Evolutionary conservation across 2,888 invertebrate species (phyloP), one percentile per base, ranked within the genome.

Genomic region (Phortica okadai): DNA sequence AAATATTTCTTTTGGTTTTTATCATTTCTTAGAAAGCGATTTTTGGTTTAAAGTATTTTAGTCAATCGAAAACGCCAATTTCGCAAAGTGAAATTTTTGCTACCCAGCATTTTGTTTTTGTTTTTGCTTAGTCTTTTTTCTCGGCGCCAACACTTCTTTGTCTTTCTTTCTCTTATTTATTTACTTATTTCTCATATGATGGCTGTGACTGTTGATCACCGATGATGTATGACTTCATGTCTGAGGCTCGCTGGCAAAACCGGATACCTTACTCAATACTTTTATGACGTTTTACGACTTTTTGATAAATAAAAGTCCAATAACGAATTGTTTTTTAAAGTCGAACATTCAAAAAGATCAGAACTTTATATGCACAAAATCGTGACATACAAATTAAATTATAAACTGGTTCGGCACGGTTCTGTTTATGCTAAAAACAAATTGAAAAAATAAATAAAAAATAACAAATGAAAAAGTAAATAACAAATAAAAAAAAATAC

Each of bases 21-120:
- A 33, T 33, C 33, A 33, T 4, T 5, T 33, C 33, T 50, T 50
- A 50, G 8, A 69, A 69, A 69, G 16, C n/a, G 41, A 44, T 67
- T 42, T 59, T 59, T 69, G 45, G 16, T 16, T 11, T 21, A 41
- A 14, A n/a, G n/a, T 56, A 6, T 42, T 14, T 44, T 45, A 33
- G 33, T 33, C 33, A 33, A 33, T 6, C 16, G 16, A 62, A 62
- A 14, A 33, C 33, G 64, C 64, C 14, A 59, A 8, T 73, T 73
- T 64, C n/a, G 64, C 74, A 74, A 74, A 74, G 74, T 74, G 74
- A 74, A 74, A 74, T 74, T 74, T 66, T 14, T 33, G 21, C 21
- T 21, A 21, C 21, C 21, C 0, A 21, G 0, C 1, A 21, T 21
- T 21, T 21, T 69, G 16, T 69, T 10, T 45, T 8, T n/a, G 45